Evolutionary conservation across 2,797 vertebrate species (phyloP), one percentile per base, ranked within the genome.

Genomic region (Coilia nasus): DNA sequence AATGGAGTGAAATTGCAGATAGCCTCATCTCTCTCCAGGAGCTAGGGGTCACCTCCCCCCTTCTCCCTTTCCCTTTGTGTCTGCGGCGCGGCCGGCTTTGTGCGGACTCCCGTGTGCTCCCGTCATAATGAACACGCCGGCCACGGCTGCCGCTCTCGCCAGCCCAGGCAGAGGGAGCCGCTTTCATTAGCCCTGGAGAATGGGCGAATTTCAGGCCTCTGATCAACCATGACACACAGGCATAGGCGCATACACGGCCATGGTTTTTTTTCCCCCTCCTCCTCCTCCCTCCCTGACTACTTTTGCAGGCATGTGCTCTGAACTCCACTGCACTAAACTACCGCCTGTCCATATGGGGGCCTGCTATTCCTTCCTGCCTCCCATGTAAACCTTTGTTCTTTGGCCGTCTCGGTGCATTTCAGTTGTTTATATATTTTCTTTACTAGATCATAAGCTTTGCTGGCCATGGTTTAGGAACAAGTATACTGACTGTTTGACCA

Each of bases 171-270:
- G 83, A 78, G 35, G 47, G 89, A 89, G 89, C 87, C 59, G 81
- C 88, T 94, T 94, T 94, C 93, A 92, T 95, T 93, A 93, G 89
- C 90, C n/a, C 84, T 83, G 88, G 88, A 91, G 91, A 93, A 95
- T 91, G 90, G 89, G 87, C 87, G 92, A 91, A 95, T 95, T 95
- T 95, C 90, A 93, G 89, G 87, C 92, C 90, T 93, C 89, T 93
- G 91, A 93, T 92, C 92, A 92, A 93, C 91, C 93, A 91, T 93
- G 93, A 94, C 92, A 88, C 87, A 82, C 89, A 88, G 71, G 50
- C 50, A 54, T 14, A 54, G 50, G 50, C 50, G 50, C 50, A 54
- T 7, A 54, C 50, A 54, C 9, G 88, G 90, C 87, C 84, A 88
- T 90, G 87, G 88, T 93, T 93, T 93, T 93, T 86, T 46, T 81